These are phyloP conservation scores for Pantelozetes paolii DNA, from an alignment of 2,888 invertebrate genomes.

Conservation along the genomic window DNA sequence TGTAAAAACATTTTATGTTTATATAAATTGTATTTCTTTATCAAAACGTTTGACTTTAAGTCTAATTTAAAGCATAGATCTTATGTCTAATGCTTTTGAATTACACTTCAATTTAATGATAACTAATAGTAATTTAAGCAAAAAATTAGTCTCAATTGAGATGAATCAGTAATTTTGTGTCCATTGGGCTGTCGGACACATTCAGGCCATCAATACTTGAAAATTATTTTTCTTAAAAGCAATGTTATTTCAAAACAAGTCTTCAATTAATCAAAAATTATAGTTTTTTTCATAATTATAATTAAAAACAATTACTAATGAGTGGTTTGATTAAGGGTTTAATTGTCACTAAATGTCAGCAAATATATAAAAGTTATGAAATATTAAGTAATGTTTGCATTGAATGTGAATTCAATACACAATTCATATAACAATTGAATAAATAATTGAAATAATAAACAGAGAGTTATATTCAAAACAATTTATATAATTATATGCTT, in stretches of 20 bases:
- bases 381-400: too few species aligned
- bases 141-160: conserved; percentile 35
- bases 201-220: background rate
- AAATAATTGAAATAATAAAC: background rate
- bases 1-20: background rate
- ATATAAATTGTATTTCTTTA: conserved; percentile 10
- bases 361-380: too few species aligned
- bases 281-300: too few species aligned
- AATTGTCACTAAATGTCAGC: too few species aligned
- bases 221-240: too few species aligned
- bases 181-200: conserved; percentile 12
- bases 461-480: background rate
- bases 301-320: too few species aligned
- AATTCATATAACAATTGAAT: background rate
- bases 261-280: too few species aligned
- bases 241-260: too few species aligned
- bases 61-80: conserved; percentile 24
- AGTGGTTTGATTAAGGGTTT: too few species aligned
- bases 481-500: background rate
- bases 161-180: conserved; percentile 34
- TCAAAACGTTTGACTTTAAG: conserved; percentile 20
- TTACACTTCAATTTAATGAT: conserved; percentile 32
- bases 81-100: conserved; percentile 3
- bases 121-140: conserved; percentile 27
- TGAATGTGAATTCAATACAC: too few species aligned